Evolutionary conservation across 2,797 vertebrate species (phyloP).

Genomic region (Alectoris magna): DNA sequence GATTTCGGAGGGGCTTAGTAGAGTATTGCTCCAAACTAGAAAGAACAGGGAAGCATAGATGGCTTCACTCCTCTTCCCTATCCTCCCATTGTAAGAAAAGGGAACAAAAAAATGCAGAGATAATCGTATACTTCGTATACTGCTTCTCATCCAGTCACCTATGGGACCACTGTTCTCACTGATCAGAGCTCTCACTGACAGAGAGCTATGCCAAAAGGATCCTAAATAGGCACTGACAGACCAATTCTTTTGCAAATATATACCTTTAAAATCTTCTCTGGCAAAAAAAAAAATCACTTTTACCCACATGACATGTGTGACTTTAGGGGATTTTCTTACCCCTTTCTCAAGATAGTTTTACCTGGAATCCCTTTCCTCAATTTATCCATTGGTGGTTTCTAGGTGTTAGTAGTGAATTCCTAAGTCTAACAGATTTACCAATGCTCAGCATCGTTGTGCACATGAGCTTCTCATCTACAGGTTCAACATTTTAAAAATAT

Average conservation of each 20-base stretch:
- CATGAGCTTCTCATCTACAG: rapidly evolving
- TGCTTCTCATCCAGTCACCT: not conserved
- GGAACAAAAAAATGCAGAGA: not conserved
- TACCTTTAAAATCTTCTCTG: not conserved
- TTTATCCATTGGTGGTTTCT: not conserved
- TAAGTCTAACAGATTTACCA: not conserved
- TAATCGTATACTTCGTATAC: not conserved
- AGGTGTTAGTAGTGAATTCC: not conserved
- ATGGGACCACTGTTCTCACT: rapidly evolving
- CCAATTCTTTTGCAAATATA: not conserved
- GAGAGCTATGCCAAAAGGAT: not conserved
- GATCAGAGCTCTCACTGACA: too few species aligned
- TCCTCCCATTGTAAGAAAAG: not conserved
- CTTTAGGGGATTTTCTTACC: not conserved
- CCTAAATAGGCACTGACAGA: not conserved
- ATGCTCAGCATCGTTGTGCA: not conserved
- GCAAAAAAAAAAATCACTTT: not conserved
- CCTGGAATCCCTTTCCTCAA: not conserved
- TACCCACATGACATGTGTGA: not conserved
- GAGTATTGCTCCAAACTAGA: not conserved
- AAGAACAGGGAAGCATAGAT: not conserved
- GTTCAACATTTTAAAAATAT: constrained; percentile 23
- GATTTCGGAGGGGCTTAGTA: not conserved
- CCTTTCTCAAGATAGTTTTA: not conserved
- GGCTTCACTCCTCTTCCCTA: not conserved